Conservation (phyloP, 2,797 vertebrate genomes). For the Adrianichthys oophorus region DNA sequence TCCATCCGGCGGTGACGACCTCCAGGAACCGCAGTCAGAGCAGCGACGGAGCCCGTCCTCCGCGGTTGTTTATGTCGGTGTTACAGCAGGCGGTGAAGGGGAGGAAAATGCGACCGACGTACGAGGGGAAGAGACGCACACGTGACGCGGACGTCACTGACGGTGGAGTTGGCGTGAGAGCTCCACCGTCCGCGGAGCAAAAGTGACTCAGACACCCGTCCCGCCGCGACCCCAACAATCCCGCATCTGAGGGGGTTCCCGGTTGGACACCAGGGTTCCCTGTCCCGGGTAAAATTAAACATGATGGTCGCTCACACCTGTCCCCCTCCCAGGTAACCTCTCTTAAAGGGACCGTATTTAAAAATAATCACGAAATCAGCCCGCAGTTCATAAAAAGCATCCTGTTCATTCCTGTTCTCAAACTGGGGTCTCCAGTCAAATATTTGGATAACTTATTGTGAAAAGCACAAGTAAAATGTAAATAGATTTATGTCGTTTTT, state of each 20-base stretch:
- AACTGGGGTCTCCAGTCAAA: too few species aligned
- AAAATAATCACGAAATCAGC: neutral
- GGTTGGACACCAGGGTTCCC: too few species aligned
- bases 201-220: constrained; percentile 37
- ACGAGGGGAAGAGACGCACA: constrained; percentile 76
- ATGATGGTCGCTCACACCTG: constrained; percentile 55
- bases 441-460: too few species aligned
- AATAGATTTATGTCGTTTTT: too few species aligned
- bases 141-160: constrained; percentile 81
- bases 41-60: constrained; percentile 29
- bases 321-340: constrained; percentile 58
- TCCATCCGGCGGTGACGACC: constrained; percentile 53
- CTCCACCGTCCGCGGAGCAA: constrained; percentile 35
- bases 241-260: neutral
- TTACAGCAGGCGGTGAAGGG: constrained; percentile 60
- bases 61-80: constrained; percentile 74
- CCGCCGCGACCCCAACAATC: constrained; percentile 12
- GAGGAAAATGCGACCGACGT: constrained; percentile 81
- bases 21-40: constrained; percentile 50
- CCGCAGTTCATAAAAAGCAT: neutral
- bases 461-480: too few species aligned
- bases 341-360: constrained; percentile 60
- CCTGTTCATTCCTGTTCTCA: neutral
- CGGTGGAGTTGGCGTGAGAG: constrained; percentile 75
- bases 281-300: neutral